Conservation (phyloP, 2,888 invertebrate genomes). For the Pseudoips prasinana region DNA sequence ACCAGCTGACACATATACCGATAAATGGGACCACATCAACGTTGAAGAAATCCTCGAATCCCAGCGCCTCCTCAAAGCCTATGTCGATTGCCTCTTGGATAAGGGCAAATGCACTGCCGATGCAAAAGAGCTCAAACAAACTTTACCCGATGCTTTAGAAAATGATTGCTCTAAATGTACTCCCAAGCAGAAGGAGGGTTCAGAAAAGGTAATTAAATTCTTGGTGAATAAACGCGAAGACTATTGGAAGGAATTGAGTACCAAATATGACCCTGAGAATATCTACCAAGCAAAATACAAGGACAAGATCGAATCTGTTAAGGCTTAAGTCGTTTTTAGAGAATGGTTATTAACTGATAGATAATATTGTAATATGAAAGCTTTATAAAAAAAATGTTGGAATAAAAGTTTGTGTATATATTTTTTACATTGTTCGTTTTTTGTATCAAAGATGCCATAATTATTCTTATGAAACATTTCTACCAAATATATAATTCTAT, state of each 20-base stretch:
- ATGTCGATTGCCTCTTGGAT: constrained; percentile 85
- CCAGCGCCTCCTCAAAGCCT: constrained; percentile 84
- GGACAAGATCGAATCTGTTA: constrained; percentile 59
- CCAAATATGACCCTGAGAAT: constrained; percentile 87
- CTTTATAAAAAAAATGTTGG: neutral
- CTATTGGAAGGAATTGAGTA: constrained; percentile 85
- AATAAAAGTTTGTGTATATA: too few species aligned
- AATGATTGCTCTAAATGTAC: constrained; percentile 87
- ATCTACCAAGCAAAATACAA: constrained; percentile 85
- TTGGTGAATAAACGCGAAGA: constrained; percentile 86
- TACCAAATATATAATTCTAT: too few species aligned
- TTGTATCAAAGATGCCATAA: too few species aligned
- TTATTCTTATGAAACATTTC: too few species aligned
- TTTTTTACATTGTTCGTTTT: too few species aligned
- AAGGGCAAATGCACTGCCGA: constrained; percentile 85
- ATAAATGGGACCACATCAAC: constrained; percentile 87
- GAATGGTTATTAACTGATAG: too few species aligned
- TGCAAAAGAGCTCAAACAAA: constrained; percentile 80
- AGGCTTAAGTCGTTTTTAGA: constrained; percentile 15
- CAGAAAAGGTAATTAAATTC: constrained; percentile 85
- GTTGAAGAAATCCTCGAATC: constrained; percentile 85
- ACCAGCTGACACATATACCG: constrained; percentile 80
- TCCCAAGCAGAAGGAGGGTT: constrained; percentile 72
- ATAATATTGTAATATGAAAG: too few species aligned
- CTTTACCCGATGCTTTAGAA: constrained; percentile 87